Percentiles rank a stretch among this genome's conserved stretches.
phyloP scores from a whole-genome alignment of 2,888 invertebrate genomes.

The Pelosia muscerda region DNA sequence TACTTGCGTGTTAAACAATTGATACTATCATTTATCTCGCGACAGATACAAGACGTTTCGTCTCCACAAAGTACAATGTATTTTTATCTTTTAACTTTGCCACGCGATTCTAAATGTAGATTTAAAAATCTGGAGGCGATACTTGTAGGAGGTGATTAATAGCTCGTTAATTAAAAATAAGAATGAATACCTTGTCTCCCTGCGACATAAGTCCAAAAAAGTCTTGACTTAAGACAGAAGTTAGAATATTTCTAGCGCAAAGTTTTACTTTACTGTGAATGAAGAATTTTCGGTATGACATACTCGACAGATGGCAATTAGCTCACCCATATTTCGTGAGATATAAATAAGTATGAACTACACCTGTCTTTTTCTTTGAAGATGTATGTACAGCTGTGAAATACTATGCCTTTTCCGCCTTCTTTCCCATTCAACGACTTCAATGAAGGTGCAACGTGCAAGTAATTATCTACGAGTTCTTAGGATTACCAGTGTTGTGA shows the following conservation, averaged over 20 bases:
- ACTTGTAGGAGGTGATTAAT: conserved; percentile 45
- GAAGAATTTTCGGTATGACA: not conserved
- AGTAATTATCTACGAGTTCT: no score
- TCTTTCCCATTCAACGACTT: no score
- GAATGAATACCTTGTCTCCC: conserved; percentile 22
- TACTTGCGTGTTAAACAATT: conserved; percentile 46
- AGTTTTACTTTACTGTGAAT: no score
- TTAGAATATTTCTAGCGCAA: not conserved
- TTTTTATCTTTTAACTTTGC: conserved; percentile 34
- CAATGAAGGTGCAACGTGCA: no score
- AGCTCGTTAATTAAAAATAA: conserved; percentile 29
- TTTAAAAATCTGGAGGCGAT: conserved; percentile 44
- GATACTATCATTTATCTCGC: conserved; percentile 45
- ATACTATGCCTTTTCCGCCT: no score
- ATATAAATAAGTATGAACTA: no score
- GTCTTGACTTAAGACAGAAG: not conserved
- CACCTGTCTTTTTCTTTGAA: no score
- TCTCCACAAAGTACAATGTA: conserved; percentile 32
- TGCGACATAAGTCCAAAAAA: not conserved
- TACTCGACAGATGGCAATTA: no score
- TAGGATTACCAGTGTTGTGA: no score
- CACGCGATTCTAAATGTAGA: conserved; percentile 42
- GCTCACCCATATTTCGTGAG: no score
- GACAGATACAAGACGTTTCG: conserved; percentile 36
- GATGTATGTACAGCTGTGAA: no score